Base-by-base conservation (phyloP, 2,888 invertebrate genomes). In the Drosophila kuntzei region DNA sequence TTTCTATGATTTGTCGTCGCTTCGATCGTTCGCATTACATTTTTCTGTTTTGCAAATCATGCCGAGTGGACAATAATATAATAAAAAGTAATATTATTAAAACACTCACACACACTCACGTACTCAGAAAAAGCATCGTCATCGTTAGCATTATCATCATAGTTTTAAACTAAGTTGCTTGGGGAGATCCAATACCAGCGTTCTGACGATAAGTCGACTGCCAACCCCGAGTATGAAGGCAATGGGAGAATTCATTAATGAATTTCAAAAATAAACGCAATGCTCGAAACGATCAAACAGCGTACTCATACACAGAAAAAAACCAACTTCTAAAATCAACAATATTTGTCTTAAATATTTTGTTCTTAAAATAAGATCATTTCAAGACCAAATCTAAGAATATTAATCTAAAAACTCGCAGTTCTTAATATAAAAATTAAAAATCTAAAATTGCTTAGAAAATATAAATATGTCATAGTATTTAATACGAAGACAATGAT, bases 1-100 rank as follows among this genome's bases (percentile, higher is more conserved):
- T 41, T 55, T 27, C 55, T 53, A 55, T 71, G 61, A 65, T 73
- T 71, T 66, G 71, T 72, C 59, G 70, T 50, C 61, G 59, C 39
- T 60, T 49, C 53, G 70, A 65, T 43, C 58, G 43, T 46, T 47
- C 37, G 20, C 63, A 53, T 60, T 22, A 43, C 25, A 51, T 53
- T 62, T 29, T 37, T 49, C 22, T 55, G 29, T 20, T 77, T 57
- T 62, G 78, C 78, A 60, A 78, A 54, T 85, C 85, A 84, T 84
- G 85, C 71, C 47, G 77, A 60, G 34, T 77, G 54, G 68, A 60
- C 83, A 77, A 60, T 63, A 69, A 69, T 50, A 73, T 41, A 53
- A 73, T 41, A 53, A 70, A 37, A 43, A 65, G 27, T 44, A 50
- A 34, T 41, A 54, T 70, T 55, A 43, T 44, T 9, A 50, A 47